Conservation (phyloP, 2,888 invertebrate species). For the Strigamia maritima region DNA sequence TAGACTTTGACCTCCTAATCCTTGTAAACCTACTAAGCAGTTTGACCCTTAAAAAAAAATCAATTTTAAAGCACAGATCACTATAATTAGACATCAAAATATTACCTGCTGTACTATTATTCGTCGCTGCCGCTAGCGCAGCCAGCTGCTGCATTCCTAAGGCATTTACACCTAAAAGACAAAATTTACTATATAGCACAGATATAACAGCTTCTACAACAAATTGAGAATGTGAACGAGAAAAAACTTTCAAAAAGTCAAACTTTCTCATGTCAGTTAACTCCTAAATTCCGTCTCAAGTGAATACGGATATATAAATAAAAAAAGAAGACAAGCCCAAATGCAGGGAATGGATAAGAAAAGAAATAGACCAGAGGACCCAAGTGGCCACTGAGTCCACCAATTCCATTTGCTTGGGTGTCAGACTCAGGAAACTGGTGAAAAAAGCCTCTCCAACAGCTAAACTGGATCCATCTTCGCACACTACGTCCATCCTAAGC, state of each 20-base stretch:
- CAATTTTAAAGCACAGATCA: neutral
- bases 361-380: slow-evolving; percentile 1
- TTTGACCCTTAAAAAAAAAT: slow-evolving; percentile 48
- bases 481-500: slow-evolving; percentile 24
- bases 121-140: slow-evolving; percentile 48
- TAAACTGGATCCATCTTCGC: slow-evolving; percentile 28
- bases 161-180: slow-evolving; percentile 50
- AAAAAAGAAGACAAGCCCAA: neutral
- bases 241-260: neutral
- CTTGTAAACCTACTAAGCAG: slow-evolving; percentile 50
- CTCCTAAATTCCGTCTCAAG: neutral
- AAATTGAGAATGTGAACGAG: neutral
- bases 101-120: slow-evolving; percentile 45
- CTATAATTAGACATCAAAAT: neutral
- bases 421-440: slow-evolving; percentile 32
- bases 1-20: slow-evolving; percentile 47
- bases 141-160: slow-evolving; percentile 54
- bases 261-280: slow-evolving; percentile 1
- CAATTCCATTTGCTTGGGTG: slow-evolving; percentile 29
- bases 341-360: slow-evolving; percentile 14
- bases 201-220: neutral
- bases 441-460: slow-evolving; percentile 23
- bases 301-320: neutral
- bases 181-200: neutral
- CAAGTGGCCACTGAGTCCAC: slow-evolving; percentile 31